These are phyloP conservation scores for Theretra japonica DNA, from an alignment of 2,888 invertebrate genomes.

Conservation along the genomic window DNA sequence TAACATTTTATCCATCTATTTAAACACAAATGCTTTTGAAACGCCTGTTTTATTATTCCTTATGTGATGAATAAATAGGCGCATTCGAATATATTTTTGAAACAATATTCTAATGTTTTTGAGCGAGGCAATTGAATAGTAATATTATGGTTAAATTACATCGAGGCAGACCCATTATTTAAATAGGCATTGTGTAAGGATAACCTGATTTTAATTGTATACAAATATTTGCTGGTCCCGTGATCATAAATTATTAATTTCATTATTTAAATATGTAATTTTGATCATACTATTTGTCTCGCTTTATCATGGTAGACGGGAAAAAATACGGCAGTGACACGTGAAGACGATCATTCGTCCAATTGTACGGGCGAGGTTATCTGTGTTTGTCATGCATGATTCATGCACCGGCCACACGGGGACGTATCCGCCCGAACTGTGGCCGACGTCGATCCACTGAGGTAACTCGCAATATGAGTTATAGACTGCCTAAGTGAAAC, in stretches of 20 bases:
- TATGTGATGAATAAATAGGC: neutral
- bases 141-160: neutral
- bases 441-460: constrained; percentile 23
- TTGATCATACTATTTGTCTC: neutral
- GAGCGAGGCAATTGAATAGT: neutral
- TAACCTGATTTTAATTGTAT: neutral
- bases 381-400: constrained; percentile 63
- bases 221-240: neutral
- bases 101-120: neutral
- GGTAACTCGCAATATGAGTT: neutral
- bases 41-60: neutral
- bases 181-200: neutral
- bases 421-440: constrained; percentile 39
- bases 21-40: constrained; percentile 14
- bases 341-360: constrained; percentile 56
- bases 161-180: no score
- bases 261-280: neutral
- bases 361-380: constrained; percentile 56
- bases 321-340: constrained; percentile 13
- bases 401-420: constrained; percentile 55
- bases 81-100: neutral
- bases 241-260: neutral
- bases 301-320: neutral
- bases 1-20: neutral
- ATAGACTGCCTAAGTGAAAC: constrained; percentile 30